Base-by-base conservation (phyloP, 2,113 vertebrate species). In the Cranoglanis bouderius region DNA sequence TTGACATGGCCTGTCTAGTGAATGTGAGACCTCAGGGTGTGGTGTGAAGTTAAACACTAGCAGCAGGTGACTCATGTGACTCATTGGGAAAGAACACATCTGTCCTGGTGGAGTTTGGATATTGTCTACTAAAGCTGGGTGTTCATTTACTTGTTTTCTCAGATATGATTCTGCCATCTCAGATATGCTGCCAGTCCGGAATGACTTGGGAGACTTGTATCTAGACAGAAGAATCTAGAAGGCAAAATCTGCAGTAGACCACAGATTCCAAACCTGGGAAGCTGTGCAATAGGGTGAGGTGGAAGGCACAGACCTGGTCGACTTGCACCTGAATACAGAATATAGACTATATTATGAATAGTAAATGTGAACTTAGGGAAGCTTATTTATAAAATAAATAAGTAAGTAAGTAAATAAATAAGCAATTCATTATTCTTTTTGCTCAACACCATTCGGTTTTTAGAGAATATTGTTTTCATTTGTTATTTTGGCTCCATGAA, bases 61-160 rank as follows among this genome's bases (percentile, higher is more conserved):
- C 70, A 82, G 82, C 86, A 87, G 77, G 61, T 82, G 77, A 38
- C n/a, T 77, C 55, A 40, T 0, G 26, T 72, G 35, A 85, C 10
- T 32, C 57, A 55, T 5, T 84, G 82, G 83, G 74, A 85, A 88
- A 75, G 74, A 80, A 40, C 82, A 65, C 88, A 88, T 74, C 55
- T 88, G 87, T 53, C 19, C 19, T 77, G 29, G 8, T 70, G 53
- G 53, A 16, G 53, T 75, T 29, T 46, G 26, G 21, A 82, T 35
- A 29, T 35, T 35, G 46, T 38, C 35, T n/a, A 9, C n/a, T 38
- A 85, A 70, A 46, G 59, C 29, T 53, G 59, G 77, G 29, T 87
- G 32, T 87, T 87, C 14, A 65, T 87, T 67, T 53, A 70, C 46
- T 59, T 82, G 8, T 35, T 53, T 24, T 63, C 21, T 65, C 12